Conservation (phyloP, 2,888 invertebrate species). For the Aphelenchoides bicaudatus region DNA sequence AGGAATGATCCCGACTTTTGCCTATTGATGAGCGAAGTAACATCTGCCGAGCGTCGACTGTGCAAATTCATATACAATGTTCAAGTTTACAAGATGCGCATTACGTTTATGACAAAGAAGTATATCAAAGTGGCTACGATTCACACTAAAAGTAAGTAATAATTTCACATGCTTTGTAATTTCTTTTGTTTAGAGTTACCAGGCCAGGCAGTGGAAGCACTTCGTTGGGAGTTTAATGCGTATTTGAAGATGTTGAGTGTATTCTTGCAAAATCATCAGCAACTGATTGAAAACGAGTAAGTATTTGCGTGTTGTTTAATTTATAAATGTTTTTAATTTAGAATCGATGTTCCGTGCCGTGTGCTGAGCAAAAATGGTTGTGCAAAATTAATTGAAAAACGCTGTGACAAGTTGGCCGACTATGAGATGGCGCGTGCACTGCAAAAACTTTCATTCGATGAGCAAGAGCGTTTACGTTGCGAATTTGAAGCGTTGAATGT, state of each 20-base stretch:
- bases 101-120: constrained; percentile 25
- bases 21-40: no score
- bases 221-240: constrained; percentile 7
- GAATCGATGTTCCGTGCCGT: constrained; percentile 27
- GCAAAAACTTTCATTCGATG: constrained; percentile 24
- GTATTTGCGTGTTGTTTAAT: not conserved
- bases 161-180: not conserved
- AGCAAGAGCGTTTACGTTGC: constrained; percentile 34
- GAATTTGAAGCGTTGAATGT: constrained; percentile 53
- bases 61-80: constrained; percentile 36
- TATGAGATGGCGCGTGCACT: constrained; percentile 44
- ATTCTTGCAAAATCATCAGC: constrained; percentile 2
- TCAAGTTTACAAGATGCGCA: constrained; percentile 27
- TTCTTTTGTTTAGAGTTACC: constrained; percentile 4
- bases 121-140: constrained; percentile 26
- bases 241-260: constrained; percentile 3
- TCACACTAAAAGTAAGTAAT: constrained; percentile 20
- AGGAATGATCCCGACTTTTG: constrained; percentile 40
- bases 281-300: constrained; percentile 9
- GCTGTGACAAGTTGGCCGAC: constrained; percentile 56
- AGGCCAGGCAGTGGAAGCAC: not conserved
- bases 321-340: constrained; percentile 18
- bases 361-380: constrained; percentile 28
- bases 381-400: constrained; percentile 48
- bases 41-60: constrained; percentile 43